Evolutionary conservation across 2,113 vertebrate species (phyloP), one percentile per base, ranked within the genome.

Genomic region (Gymnarchus niloticus): DNA sequence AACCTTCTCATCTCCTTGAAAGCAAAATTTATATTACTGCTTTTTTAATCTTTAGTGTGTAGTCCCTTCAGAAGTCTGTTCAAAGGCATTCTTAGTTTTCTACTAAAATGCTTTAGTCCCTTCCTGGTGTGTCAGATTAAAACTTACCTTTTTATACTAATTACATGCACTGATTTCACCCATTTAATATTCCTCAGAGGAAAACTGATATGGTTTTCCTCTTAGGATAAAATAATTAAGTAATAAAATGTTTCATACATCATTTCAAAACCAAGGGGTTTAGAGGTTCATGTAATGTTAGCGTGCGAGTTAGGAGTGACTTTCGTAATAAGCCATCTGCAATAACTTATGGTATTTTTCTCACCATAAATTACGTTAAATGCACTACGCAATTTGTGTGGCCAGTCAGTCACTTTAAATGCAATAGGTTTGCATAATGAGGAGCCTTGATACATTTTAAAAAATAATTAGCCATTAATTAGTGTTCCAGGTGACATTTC

Each of bases 251-350:
- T 89, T 91, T 91, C 90, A 94, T 91, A 88, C 87, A 84, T 91
- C 89, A 89, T 92, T 92, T 91, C 89, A 90, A 92, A 93, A 78
- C 83, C 87, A 56, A 28, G 87, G 91, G 89, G 92, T 92, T 94
- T 92, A 93, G 89, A 91, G 89, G 90, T 92, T 90, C 87, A 88
- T 90, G 90, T 94, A 92, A 90, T 91, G 33, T 93, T 91, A 92
- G 92, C 92, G 91, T 92, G 91, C 92, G 88, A 86, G 89, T 88
- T 91, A 89, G 88, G 91, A 92, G 91, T 91, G 91, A 84, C 85
- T 93, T 90, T 92, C 93, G 91, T 94, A 94, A 94, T 94, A 93
- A 94, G 93, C 92, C 92, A 94, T 94, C 92, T 92, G 91, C 93
- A 94, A 93, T 92, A 92, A 93, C 95, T 93, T 93, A 94, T 92